These are phyloP conservation scores for Seira sanloemensis DNA, from an alignment of 2,888 invertebrate genomes.

Conservation along the genomic window DNA sequence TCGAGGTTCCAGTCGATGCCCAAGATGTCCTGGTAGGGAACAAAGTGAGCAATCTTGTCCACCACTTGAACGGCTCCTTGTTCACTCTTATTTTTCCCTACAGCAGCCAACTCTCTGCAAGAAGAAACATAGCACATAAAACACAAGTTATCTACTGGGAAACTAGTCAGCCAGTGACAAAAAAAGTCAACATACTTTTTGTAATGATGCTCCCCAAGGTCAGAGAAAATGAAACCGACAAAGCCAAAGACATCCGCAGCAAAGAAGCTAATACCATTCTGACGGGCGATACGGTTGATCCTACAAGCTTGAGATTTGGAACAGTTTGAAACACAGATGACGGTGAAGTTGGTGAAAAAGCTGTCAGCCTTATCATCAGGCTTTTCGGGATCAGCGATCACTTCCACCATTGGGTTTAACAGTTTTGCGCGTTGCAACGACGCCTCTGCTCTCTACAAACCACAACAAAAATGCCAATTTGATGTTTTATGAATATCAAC, in stretches of 20 bases:
- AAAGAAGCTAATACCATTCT: conserved; percentile 87
- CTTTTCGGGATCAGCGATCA: conserved; percentile 77
- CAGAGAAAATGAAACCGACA: conserved; percentile 93
- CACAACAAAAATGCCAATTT: neutral
- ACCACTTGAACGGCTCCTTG: conserved; percentile 73
- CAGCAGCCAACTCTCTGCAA: conserved; percentile 66
- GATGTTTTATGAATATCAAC: neutral
- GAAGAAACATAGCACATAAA: neutral
- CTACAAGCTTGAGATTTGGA: conserved; percentile 83
- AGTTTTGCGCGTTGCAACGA: conserved; percentile 86
- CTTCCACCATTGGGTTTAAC: conserved; percentile 95
- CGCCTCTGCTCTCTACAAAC: conserved; percentile 86
- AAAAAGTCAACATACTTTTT: conserved; percentile 80
- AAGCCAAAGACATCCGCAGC: conserved; percentile 95
- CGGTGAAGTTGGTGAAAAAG: conserved; percentile 86
- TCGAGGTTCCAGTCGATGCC: conserved; percentile 82
- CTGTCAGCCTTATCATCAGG: conserved; percentile 84
- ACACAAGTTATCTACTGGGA: neutral
- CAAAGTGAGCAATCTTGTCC: conserved; percentile 77
- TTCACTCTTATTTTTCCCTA: conserved; percentile 72
- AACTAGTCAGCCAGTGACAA: neutral
- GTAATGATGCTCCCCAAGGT: conserved; percentile 89
- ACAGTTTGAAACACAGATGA: conserved; percentile 86
- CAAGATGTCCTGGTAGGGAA: conserved; percentile 82
- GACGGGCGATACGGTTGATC: conserved; percentile 86